Percentiles rank a stretch among this genome's conserved stretches.
Evolutionary conservation across 2,888 invertebrate species (phyloP).

Genomic region (Omphaloscelis lunosa): DNA sequence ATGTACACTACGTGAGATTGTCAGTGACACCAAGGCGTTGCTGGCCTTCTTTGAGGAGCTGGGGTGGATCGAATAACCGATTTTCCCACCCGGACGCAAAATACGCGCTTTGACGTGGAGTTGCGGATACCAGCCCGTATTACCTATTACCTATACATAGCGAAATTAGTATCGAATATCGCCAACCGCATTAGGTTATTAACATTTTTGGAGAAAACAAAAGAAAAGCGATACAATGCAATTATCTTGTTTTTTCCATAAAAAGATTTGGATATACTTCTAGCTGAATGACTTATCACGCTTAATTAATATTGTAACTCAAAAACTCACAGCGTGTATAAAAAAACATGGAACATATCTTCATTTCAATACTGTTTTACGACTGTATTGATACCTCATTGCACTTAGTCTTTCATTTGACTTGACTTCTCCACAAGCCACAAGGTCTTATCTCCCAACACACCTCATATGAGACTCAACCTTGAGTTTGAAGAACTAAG

Average conservation of each 20-base stretch:
- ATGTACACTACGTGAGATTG: too few species aligned
- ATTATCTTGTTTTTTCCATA: not conserved
- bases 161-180: too few species aligned
- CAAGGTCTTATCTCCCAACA: conserved; percentile 53
- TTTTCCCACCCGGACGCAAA: too few species aligned
- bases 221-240: not conserved
- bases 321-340: conserved; percentile 40
- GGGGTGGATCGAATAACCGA: too few species aligned
- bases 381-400: conserved; percentile 81
- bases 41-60: too few species aligned
- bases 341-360: conserved; percentile 66
- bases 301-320: conserved; percentile 42
- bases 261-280: not conserved
- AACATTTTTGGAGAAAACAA: not conserved
- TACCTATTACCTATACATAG: too few species aligned
- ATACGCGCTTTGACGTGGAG: too few species aligned
- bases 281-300: conserved; percentile 19
- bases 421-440: conserved; percentile 52
- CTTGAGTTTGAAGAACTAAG: conserved; percentile 31
- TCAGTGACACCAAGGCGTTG: too few species aligned
- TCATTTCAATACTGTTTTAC: conserved; percentile 81
- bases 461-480: conserved; percentile 22
- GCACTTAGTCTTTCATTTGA: conserved; percentile 81
- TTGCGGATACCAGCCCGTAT: too few species aligned
- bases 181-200: not conserved